Conservation (phyloP, 2,113 vertebrate genomes). For the Xenus cinereus region DNA sequence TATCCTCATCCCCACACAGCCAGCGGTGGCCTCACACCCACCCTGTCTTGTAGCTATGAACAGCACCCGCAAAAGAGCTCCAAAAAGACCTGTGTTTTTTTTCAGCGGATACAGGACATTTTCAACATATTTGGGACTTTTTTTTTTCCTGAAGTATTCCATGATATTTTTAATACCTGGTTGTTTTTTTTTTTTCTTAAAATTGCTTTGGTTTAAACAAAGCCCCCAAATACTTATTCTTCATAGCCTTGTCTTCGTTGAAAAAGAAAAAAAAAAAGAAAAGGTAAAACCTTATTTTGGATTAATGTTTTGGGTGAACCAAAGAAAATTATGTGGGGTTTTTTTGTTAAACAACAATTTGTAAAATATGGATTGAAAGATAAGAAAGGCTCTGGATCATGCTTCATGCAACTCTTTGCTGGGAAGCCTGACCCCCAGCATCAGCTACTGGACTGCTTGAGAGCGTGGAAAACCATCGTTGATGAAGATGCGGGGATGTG, state of each 20-base stretch:
- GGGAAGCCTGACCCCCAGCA: neutral
- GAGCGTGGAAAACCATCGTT: rapidly evolving
- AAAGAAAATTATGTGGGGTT: too few species aligned
- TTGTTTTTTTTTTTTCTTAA: neutral
- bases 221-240: neutral
- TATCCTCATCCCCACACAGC: neutral
- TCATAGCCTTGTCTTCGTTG: neutral
- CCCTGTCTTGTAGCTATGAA: rapidly evolving
- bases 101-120: neutral
- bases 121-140: neutral
- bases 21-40: neutral
- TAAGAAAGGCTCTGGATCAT: neutral
- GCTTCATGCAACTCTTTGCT: neutral
- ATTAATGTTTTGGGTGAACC: neutral
- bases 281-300: neutral
- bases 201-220: neutral
- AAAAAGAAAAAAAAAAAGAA: neutral
- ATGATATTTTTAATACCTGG: neutral
- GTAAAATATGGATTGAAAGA: neutral
- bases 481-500: neutral
- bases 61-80: neutral
- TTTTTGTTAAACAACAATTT: neutral
- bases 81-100: rapidly evolving
- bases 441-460: neutral
- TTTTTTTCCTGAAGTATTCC: neutral